phyloP scores from a whole-genome alignment of 1,140 invertebrate species.

The fruit fly (Drosophila melanogaster) region Release_6_plus_ISO1_MT NT_037436.4:6936501-6937000 shows the following conservation, averaged over 20 bases:
- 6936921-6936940: conserved; percentile 75
- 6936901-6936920: conserved; percentile 77
- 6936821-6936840: conserved; percentile 64
- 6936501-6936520: conserved; percentile 47
- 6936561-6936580: conserved; percentile 4
- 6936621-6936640: conserved; percentile 71
- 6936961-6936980: conserved; percentile 52
- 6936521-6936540: conserved; percentile 1
- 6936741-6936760: conserved; percentile 62
- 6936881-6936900: conserved; percentile 59
- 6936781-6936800: conserved; percentile 39
- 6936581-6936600: not conserved
- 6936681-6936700: conserved; percentile 43
- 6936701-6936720: conserved; percentile 25
- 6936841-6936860: conserved; percentile 64
- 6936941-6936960: conserved; percentile 68
- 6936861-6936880: conserved; percentile 76
- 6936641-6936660: conserved; percentile 79
- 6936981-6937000: conserved; percentile 37
- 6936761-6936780: conserved; percentile 49
- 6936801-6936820: conserved; percentile 66
- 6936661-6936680: conserved; percentile 75
- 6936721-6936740: conserved; percentile 13
- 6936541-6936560: conserved; percentile 14
- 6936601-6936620: conserved; percentile 67